Conservation (phyloP, 2,797 vertebrate genomes). For the Bradypodion ventrale region DNA sequence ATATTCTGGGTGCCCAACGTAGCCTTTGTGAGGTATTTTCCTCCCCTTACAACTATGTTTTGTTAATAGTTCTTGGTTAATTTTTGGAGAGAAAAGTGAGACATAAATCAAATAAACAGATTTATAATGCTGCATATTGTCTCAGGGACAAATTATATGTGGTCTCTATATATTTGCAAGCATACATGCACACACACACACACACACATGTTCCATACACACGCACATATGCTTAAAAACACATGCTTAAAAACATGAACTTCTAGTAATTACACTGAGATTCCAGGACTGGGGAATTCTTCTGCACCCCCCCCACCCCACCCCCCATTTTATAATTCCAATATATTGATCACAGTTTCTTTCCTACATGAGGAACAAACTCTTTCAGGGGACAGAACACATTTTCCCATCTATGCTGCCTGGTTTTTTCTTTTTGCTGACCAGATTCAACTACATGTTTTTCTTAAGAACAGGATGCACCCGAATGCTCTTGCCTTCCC, state of each 20-base stretch:
- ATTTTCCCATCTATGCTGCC: background rate
- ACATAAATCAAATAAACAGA: background rate
- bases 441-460: background rate
- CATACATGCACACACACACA: background rate
- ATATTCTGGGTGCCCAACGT: no score
- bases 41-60: no score
- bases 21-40: no score
- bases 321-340: background rate
- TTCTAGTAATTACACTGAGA: constrained; percentile 4
- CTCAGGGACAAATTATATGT: background rate
- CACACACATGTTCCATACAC: background rate
- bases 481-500: no score
- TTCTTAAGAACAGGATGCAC: background rate
- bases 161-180: background rate
- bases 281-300: no score
- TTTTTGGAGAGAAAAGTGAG: no score
- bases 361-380: background rate
- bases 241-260: background rate
- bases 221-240: background rate
- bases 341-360: background rate
- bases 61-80: no score
- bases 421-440: background rate
- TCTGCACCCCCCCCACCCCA: background rate
- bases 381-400: background rate
- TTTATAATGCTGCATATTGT: background rate